Evolutionary conservation across 2,113 vertebrate genomes (phyloP), one percentile per base, ranked within the genome.

Genomic region (Polypterus senegalus): DNA sequence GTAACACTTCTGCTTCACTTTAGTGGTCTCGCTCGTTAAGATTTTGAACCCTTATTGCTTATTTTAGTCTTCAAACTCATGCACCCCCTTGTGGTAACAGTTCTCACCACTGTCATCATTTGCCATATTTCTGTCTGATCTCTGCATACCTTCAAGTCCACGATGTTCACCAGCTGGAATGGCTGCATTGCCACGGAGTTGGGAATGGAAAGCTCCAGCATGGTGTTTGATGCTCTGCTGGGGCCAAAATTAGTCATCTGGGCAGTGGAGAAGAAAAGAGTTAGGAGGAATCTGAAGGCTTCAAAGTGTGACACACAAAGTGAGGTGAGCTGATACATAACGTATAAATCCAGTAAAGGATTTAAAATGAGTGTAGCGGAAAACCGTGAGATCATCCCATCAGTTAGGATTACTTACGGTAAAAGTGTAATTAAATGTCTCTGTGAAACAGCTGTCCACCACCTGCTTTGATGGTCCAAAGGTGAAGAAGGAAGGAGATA

Each of bases 391-490:
- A 27, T 27, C 27, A 27, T 27, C 27, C 27, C 27, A 27, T 27
- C 27, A 27, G 27, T 27, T 27, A 65, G 55, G 70, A 10, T 53
- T 61, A 10, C 81, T 79, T 87, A 93, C 96, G 54, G 92, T 90
- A 76, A 92, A 97, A 4, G 92, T 93, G 76, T 91, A 90, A 75
- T 93, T 96, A 66, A 97, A 83, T 60, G 61, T 88, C 70, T 98
- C 89, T 6, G 72, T 63, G 77, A 87, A 87, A 69, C 93, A 97
- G 61, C 74, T 69, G 4, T 65, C 8, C 54, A 71, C 63, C 65
- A 75, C 72, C 7, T 64, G 65, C 4, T 87, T 85, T 63, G 73
- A 70, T 47, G 89, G 72, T 67, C 90, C 93, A 71, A 93, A 92
- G 45, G 90, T 62, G 79, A 97, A 93, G 0, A 86, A 89, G 46